These are phyloP conservation scores for Takifugu bimaculatus DNA, from an alignment of 2,113 vertebrate species.

Conservation along the genomic window DNA sequence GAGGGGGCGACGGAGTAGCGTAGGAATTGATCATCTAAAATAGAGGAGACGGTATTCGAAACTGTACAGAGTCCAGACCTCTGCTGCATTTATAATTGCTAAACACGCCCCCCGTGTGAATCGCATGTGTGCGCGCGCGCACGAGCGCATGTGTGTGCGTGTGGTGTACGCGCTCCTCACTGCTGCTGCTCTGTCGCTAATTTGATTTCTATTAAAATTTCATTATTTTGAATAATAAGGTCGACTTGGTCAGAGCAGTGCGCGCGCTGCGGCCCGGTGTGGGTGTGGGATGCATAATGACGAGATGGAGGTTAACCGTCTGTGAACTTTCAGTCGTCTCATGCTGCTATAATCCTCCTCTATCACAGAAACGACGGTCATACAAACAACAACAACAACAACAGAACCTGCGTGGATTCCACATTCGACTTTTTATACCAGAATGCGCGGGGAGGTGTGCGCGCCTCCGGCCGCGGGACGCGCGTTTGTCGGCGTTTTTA, in stretches of 20 bases:
- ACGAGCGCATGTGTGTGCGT: constrained; percentile 2
- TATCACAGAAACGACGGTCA: constrained; percentile 9
- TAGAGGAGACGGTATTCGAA: constrained; percentile 69
- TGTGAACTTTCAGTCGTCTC: constrained; percentile 39
- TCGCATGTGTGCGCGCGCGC: constrained; percentile 11
- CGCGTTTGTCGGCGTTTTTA: constrained; percentile 32
- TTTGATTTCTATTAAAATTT: constrained; percentile 59
- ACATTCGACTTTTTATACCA: constrained; percentile 16
- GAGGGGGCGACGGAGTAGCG: constrained; percentile 67
- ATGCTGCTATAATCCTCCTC: constrained; percentile 31
- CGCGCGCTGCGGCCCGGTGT: constrained; percentile 21
- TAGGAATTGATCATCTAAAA: constrained; percentile 77
- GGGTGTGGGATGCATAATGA: constrained; percentile 46
- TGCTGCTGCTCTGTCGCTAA: constrained; percentile 18
- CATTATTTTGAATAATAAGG: constrained; percentile 53
- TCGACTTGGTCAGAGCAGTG: constrained; percentile 23
- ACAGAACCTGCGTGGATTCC: constrained; percentile 10
- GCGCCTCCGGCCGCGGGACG: constrained; percentile 5
- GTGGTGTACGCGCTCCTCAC: not conserved
- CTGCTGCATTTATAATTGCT: constrained; percentile 64
- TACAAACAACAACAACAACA: too few species aligned
- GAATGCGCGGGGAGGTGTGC: constrained; percentile 8
- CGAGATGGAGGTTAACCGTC: constrained; percentile 37
- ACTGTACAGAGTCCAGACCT: constrained; percentile 63
- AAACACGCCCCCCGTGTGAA: constrained; percentile 41